phyloP scores from a whole-genome alignment of 2,888 invertebrate species.

The Operophtera brumata region DNA sequence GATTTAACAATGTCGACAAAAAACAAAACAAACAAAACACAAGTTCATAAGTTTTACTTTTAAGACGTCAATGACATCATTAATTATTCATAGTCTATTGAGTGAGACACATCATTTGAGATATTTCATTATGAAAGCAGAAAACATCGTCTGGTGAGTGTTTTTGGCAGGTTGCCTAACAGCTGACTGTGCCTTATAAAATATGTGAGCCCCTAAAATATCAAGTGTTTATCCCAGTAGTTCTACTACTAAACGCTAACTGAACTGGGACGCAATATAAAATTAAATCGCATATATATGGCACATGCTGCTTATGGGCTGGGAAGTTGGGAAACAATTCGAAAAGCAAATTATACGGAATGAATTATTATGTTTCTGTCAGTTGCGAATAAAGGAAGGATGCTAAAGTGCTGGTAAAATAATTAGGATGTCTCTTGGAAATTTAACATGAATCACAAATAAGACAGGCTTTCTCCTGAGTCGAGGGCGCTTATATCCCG shows the following conservation, averaged over 20 bases:
- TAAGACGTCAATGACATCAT: constrained; percentile 43
- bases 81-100: constrained; percentile 30
- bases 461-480: constrained; percentile 10
- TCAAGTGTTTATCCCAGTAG: constrained; percentile 39
- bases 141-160: constrained; percentile 43
- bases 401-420: constrained; percentile 8
- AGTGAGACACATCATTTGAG: constrained; percentile 1
- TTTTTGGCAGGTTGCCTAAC: constrained; percentile 50
- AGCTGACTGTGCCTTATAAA: constrained; percentile 28
- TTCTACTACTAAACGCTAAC: constrained; percentile 41
- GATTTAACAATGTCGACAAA: too few species aligned
- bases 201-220: constrained; percentile 29
- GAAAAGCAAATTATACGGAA: constrained; percentile 8
- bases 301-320: constrained; percentile 39
- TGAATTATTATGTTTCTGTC: constrained; percentile 10
- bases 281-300: constrained; percentile 42
- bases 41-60: constrained; percentile 14
- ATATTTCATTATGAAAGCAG: constrained; percentile 38
- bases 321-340: constrained; percentile 16
- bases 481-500: constrained; percentile 5
- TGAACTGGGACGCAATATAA: constrained; percentile 38
- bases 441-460: constrained; percentile 13
- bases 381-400: constrained; percentile 9
- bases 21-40: constrained; percentile 20
- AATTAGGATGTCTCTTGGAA: constrained; percentile 12